Evolutionary conservation across 1,140 invertebrate species (phyloP).

Genomic region (Microvelia longipes): DNA sequence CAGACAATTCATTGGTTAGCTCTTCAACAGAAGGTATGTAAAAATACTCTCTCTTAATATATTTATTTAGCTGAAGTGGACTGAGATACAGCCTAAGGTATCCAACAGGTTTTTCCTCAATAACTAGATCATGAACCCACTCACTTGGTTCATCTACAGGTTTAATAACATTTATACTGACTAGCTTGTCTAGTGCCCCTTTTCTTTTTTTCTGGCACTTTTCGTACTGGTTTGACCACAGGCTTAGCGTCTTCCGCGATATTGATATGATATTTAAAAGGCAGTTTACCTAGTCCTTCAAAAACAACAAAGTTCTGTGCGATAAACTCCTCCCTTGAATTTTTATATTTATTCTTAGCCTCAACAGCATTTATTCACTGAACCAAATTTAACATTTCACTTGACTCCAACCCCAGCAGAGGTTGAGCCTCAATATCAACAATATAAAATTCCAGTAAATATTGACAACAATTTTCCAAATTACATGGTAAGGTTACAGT

Average conservation of each 20-base stretch:
- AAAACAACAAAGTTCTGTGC: constrained; percentile 9
- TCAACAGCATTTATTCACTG: neutral
- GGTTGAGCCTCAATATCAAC: neutral
- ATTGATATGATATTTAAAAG: constrained; percentile 4
- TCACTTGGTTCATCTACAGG: constrained; percentile 24
- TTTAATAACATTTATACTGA: constrained; percentile 19
- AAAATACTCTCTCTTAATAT: constrained; percentile 10
- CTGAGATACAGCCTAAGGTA: constrained; percentile 30
- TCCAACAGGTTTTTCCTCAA: constrained; percentile 28
- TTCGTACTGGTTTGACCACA: constrained; percentile 15
- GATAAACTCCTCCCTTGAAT: neutral
- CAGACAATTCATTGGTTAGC: constrained; percentile 8
- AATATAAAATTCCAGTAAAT: neutral
- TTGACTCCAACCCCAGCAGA: neutral
- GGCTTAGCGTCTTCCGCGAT: constrained; percentile 9
- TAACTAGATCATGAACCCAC: constrained; percentile 30
- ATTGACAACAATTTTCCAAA: neutral
- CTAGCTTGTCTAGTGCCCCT: constrained; percentile 22
- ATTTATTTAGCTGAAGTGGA: constrained; percentile 25
- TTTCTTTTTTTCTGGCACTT: constrained; percentile 21
- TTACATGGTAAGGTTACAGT: neutral
- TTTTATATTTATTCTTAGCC: neutral
- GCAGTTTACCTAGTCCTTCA: constrained; percentile 6
- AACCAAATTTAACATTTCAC: neutral
- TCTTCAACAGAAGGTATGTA: constrained; percentile 7